Conservation (phyloP, 2,113 vertebrate genomes). For the Collichthys lucidus region DNA sequence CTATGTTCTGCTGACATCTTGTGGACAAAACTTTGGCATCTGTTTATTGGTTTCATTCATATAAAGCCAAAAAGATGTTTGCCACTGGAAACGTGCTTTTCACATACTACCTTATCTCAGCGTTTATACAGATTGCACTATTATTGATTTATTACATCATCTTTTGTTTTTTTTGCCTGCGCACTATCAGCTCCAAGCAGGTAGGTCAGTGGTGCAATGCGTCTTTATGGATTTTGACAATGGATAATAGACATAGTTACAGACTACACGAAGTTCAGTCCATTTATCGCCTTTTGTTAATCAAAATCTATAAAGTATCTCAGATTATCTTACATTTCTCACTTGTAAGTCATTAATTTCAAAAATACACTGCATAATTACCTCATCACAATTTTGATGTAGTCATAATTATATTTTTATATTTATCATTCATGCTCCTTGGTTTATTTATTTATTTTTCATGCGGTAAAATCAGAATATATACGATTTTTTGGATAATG, state of each 20-base stretch:
- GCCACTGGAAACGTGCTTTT: neutral
- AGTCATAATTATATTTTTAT: neutral
- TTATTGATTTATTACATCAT: neutral
- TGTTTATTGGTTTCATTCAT: conserved; percentile 1
- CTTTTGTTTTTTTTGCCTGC: no score
- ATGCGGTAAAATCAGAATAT: neutral
- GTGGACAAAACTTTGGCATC: conserved; percentile 55
- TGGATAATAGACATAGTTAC: neutral
- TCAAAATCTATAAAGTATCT: neutral
- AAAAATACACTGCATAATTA: neutral
- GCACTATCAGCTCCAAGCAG: neutral
- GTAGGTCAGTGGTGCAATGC: conserved; percentile 30
- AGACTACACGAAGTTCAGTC: neutral
- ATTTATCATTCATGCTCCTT: neutral
- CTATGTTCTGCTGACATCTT: conserved; percentile 71
- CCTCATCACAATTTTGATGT: neutral
- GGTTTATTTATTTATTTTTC: neutral
- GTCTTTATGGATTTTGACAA: conserved; percentile 15
- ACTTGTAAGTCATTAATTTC: neutral
- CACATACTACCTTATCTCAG: neutral
- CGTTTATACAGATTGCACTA: neutral
- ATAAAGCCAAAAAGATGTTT: neutral
- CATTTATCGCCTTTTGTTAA: neutral
- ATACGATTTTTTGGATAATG: neutral
- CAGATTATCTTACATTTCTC: neutral